Evolutionary conservation across 2,888 invertebrate genomes (phyloP).

Genomic region (Lampropteryx suffumata): DNA sequence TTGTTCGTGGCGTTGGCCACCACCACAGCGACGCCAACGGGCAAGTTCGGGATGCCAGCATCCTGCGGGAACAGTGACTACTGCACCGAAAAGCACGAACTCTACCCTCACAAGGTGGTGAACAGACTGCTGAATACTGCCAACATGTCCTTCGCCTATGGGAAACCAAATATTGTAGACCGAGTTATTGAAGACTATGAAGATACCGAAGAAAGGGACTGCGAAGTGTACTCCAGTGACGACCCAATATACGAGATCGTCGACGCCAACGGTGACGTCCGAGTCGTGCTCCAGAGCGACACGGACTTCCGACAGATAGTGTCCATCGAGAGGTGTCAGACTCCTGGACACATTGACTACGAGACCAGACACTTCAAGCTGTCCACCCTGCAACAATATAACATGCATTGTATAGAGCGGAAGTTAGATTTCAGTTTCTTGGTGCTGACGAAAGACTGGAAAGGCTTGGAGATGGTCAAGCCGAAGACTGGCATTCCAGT

Average conservation of each 20-base stretch:
- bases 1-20: not conserved
- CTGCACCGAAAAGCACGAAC: conserved; percentile 6
- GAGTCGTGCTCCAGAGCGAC: conserved; percentile 3
- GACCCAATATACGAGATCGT: conserved; percentile 7
- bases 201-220: not conserved
- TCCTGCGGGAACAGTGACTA: not conserved
- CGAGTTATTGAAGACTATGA: not conserved
- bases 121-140: not conserved
- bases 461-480: conserved; percentile 5
- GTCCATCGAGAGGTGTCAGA: not conserved
- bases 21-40: not conserved
- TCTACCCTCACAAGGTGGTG: conserved; percentile 6
- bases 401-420: conserved; percentile 2
- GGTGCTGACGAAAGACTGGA: conserved; percentile 10
- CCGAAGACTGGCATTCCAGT: conserved; percentile 7
- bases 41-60: not conserved
- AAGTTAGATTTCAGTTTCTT: conserved; percentile 3
- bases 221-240: not conserved
- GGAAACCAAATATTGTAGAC: not conserved
- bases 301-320: not conserved
- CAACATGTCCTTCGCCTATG: not conserved
- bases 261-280: too few relatives aligned
- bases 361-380: not conserved
- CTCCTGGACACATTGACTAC: conserved; percentile 4
- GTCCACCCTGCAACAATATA: not conserved